Conservation (phyloP, 2,797 vertebrate genomes). For the Natrix natrix region DNA sequence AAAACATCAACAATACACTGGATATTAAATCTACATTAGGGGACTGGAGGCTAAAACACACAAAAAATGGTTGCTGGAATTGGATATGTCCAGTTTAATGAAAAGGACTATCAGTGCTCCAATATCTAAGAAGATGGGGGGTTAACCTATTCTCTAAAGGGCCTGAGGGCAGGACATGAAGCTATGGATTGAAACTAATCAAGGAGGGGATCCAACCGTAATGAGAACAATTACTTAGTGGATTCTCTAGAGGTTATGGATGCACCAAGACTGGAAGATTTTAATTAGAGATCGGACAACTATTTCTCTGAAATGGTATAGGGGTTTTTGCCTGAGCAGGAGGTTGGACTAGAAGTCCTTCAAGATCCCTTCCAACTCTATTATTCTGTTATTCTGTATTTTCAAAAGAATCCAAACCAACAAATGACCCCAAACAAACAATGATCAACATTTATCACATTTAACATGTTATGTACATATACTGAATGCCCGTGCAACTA, state of each 20-base stretch:
- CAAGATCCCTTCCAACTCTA: not conserved
- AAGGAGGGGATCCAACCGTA: not conserved
- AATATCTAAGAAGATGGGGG: no score
- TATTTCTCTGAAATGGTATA: not conserved
- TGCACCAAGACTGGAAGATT: not conserved
- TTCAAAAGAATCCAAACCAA: not conserved
- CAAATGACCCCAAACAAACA: not conserved
- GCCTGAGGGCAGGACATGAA: not conserved
- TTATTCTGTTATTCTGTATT: not conserved
- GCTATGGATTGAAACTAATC: not conserved
- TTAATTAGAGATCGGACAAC: not conserved
- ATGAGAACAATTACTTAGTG: not conserved
- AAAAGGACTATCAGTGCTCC: not conserved
- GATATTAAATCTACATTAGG: not conserved
- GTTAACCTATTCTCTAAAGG: not conserved
- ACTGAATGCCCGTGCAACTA: not conserved
- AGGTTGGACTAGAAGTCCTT: not conserved
- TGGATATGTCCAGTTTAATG: not conserved
- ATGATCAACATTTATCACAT: not conserved
- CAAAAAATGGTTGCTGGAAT: not conserved
- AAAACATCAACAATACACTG: not conserved
- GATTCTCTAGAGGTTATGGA: not conserved
- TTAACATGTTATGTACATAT: not conserved
- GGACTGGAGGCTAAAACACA: not conserved
- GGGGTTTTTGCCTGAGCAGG: not conserved